Evolutionary conservation across 2,797 vertebrate genomes (phyloP).

Genomic region (Acanthornis magna): DNA sequence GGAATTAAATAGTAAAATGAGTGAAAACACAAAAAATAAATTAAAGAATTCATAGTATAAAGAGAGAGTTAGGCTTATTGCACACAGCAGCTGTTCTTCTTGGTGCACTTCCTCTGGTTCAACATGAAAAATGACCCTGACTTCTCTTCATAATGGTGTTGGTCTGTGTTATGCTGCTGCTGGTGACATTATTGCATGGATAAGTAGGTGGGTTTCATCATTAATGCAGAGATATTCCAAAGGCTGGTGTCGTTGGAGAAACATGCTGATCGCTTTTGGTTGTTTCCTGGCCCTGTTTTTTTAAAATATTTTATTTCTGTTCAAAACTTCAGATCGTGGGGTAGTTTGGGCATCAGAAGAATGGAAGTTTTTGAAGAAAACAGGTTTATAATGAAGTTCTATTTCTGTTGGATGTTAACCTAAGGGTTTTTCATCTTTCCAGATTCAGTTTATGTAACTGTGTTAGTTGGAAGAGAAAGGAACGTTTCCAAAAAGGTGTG

Average conservation of each 20-base stretch:
- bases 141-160: neutral
- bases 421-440: slow-evolving; percentile 46
- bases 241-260: neutral
- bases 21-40: neutral
- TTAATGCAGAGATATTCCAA: neutral
- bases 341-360: neutral
- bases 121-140: neutral
- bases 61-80: neutral
- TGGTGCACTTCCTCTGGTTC: neutral
- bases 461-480: slow-evolving; percentile 80
- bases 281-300: neutral
- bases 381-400: neutral
- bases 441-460: slow-evolving; percentile 98
- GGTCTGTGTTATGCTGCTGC: neutral
- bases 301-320: neutral
- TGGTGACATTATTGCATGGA: neutral
- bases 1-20: neutral
- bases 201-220: neutral
- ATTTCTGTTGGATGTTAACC: neutral
- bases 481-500: slow-evolving; percentile 82
- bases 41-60: fast-evolving
- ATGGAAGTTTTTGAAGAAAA: neutral
- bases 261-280: neutral
- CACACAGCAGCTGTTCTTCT: neutral
- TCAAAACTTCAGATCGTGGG: neutral